Percentiles rank a stretch among this genome's conserved stretches.
These are phyloP conservation scores for Lochmaea crataegi DNA, from an alignment of 2,888 invertebrate genomes.

Conservation along the genomic window DNA sequence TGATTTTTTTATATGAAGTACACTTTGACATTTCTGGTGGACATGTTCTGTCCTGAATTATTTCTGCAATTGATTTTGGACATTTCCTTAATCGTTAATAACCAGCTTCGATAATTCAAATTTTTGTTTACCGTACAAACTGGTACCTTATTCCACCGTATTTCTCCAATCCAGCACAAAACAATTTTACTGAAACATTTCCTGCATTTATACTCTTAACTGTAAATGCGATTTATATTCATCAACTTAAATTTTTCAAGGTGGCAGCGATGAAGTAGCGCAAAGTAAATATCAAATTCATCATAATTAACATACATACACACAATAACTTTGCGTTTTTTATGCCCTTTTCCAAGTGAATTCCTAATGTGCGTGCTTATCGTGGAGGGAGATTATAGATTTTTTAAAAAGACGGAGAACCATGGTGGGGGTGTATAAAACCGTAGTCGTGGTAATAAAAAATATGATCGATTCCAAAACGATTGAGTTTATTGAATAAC, in stretches of 20 bases:
- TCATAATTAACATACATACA: slow-evolving; percentile 30
- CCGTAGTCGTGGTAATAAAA: neutral
- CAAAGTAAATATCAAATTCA: slow-evolving; percentile 24
- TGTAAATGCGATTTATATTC: slow-evolving; percentile 2
- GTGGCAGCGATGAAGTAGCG: slow-evolving; percentile 12
- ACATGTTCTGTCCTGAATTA: no score
- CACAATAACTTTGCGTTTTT: slow-evolving; percentile 7
- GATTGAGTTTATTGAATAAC: neutral
- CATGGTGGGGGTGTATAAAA: slow-evolving; percentile 24
- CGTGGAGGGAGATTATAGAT: slow-evolving; percentile 37
- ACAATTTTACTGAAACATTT: neutral
- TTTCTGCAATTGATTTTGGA: no score
- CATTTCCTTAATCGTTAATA: no score
- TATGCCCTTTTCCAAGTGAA: slow-evolving; percentile 27
- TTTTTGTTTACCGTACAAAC: no score
- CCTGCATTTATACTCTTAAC: neutral
- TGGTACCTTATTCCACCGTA: neutral
- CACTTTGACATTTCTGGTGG: no score
- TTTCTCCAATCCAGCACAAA: neutral
- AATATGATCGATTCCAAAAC: neutral
- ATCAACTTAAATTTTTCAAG: slow-evolving; percentile 4
- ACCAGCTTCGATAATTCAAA: no score
- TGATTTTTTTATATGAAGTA: no score
- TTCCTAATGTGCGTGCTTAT: slow-evolving; percentile 38
- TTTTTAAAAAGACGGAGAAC: slow-evolving; percentile 22